Evolutionary conservation across 2,113 vertebrate species (phyloP).

Genomic region (Pelmatolapia mariae): DNA sequence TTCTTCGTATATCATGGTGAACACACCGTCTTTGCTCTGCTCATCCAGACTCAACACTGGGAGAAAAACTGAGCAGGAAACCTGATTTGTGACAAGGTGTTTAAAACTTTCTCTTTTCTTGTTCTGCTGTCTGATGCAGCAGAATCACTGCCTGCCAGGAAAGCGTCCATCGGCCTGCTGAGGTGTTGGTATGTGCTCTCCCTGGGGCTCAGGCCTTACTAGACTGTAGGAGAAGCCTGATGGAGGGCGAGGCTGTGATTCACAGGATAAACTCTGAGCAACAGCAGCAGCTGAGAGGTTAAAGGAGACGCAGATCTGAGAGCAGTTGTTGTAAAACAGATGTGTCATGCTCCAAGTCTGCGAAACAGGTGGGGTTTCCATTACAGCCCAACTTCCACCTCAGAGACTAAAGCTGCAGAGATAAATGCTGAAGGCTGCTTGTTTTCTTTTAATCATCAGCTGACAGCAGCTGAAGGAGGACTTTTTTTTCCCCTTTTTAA

Average conservation of each 20-base stretch:
- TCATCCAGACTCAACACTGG: not conserved
- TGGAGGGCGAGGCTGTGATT: not conserved
- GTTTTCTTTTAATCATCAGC: not conserved
- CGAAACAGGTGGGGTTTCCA: not conserved
- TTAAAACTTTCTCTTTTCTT: not conserved
- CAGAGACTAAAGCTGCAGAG: not conserved
- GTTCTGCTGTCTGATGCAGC: not conserved
- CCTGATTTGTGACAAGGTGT: not conserved
- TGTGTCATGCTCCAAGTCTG: not conserved
- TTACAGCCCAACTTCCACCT: not conserved
- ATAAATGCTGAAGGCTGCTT: not conserved
- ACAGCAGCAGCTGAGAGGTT: constrained; percentile 14
- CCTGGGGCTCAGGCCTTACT: not conserved
- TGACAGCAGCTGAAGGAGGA: not conserved
- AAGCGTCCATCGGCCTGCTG: not conserved
- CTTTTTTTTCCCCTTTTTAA: accelerated
- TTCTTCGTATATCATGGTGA: not conserved
- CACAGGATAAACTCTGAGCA: not conserved
- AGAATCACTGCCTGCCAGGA: not conserved
- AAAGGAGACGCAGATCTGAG: not conserved
- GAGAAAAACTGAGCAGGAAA: not conserved
- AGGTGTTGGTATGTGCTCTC: not conserved
- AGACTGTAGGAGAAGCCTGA: not conserved
- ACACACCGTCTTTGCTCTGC: not conserved
- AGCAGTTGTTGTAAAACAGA: not conserved